Percentiles rank a stretch among this genome's conserved stretches.
These are phyloP conservation scores for Micrastur ruficollis DNA, from an alignment of 2,797 vertebrate species.

Conservation along the genomic window DNA sequence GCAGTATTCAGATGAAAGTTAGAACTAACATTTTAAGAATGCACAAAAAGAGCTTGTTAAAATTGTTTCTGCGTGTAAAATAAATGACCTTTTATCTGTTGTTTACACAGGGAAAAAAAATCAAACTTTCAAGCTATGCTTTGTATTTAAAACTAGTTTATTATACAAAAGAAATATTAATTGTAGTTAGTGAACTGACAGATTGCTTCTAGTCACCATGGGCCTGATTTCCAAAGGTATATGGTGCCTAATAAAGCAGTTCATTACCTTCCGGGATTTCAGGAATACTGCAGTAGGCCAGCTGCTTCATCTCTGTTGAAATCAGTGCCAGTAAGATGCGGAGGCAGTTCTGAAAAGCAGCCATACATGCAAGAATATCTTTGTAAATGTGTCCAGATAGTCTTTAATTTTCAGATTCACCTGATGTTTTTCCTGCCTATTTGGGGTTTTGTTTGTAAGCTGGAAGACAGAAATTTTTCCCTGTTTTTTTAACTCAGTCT, in stretches of 20 bases:
- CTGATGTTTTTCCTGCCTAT: background rate
- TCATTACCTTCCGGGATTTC: background rate
- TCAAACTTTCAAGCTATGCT: background rate
- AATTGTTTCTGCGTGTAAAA: background rate
- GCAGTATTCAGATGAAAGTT: background rate
- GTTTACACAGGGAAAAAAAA: background rate
- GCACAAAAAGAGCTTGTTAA: background rate
- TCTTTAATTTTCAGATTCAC: background rate
- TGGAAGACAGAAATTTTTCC: background rate
- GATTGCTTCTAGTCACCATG: background rate
- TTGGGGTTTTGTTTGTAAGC: background rate
- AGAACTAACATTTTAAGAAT: background rate
- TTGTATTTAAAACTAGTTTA: background rate
- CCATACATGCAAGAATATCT: background rate
- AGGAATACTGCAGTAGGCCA: background rate
- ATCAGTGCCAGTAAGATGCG: background rate
- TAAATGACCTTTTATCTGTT: background rate
- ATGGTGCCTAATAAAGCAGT: background rate
- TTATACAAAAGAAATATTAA: background rate
- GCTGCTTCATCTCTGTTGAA: background rate
- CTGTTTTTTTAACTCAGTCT: background rate
- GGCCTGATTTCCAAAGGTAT: background rate
- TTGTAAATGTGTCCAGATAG: background rate
- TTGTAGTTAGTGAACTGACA: background rate
- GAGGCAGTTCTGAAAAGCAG: background rate